A percentile compares a stretch with the other conserved stretches of the same genome.
phyloP scores from a whole-genome alignment of 2,888 invertebrate species.

The Electrophaes corylata region DNA sequence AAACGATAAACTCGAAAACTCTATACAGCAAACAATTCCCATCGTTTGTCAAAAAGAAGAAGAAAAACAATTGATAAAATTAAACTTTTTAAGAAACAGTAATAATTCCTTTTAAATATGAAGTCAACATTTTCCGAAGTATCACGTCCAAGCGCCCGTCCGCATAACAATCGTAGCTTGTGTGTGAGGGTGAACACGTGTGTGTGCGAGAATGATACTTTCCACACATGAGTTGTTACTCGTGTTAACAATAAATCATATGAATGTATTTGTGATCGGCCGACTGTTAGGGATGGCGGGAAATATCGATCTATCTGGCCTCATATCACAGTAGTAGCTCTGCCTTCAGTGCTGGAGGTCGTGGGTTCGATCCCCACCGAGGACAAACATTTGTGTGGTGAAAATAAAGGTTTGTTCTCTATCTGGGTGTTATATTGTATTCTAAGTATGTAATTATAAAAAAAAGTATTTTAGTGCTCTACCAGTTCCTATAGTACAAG shows the following conservation, averaged over 20 bases:
- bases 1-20: constrained; percentile 27
- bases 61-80: constrained; percentile 39
- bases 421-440: too few species aligned
- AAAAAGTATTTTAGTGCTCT: too few species aligned
- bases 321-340: too few species aligned
- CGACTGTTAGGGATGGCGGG: constrained; percentile 45
- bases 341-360: too few species aligned
- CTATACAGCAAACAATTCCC: constrained; percentile 28
- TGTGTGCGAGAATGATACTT: constrained; percentile 68
- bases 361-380: too few species aligned
- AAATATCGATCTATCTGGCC: constrained; percentile 36
- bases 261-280: constrained; percentile 80
- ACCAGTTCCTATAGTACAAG: too few species aligned
- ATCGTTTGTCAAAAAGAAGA: constrained; percentile 25
- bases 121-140: constrained; percentile 57
- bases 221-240: constrained; percentile 72
- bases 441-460: too few species aligned
- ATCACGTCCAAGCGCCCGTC: constrained; percentile 54
- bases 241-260: constrained; percentile 82
- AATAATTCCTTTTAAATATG: constrained; percentile 45
- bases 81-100: constrained; percentile 39
- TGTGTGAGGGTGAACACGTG: constrained; percentile 42
- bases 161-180: constrained; percentile 50
- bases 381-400: too few species aligned
- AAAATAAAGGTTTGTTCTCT: too few species aligned